phyloP scores from a whole-genome alignment of 2,113 vertebrate species.

The Chionis minor region DNA sequence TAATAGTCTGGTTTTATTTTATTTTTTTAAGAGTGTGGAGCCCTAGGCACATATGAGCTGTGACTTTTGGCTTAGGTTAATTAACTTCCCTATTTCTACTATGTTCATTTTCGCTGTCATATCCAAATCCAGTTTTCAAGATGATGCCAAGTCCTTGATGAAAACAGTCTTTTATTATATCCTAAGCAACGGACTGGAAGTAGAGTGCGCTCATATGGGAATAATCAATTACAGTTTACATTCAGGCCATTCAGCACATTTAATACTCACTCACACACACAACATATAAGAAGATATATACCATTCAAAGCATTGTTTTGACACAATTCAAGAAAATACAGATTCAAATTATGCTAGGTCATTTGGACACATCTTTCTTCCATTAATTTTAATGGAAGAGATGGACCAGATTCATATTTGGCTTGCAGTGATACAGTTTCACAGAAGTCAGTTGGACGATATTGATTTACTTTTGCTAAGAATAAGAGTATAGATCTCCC shows the following conservation, averaged over 20 bases:
- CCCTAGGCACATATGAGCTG: not conserved
- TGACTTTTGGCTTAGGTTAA: not conserved
- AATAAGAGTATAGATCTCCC: not conserved
- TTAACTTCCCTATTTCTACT: not conserved
- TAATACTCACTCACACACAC: not conserved
- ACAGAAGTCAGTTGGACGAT: not conserved
- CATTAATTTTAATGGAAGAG: conserved; percentile 36
- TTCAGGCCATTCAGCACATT: conserved; percentile 29
- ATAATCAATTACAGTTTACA: conserved; percentile 37
- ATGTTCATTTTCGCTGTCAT: not conserved
- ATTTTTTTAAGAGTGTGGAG: not conserved
- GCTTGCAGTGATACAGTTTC: not conserved
- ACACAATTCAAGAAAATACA: conserved; percentile 14
- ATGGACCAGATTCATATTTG: not conserved
- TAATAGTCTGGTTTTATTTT: not conserved
- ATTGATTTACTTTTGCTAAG: not conserved
- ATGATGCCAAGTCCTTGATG: not conserved
- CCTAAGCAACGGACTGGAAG: not conserved
- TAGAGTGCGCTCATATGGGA: not conserved
- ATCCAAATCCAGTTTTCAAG: not conserved
- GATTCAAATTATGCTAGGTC: not conserved
- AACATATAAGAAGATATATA: not conserved
- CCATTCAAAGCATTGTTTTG: conserved; percentile 39
- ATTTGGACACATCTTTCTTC: conserved; percentile 28
- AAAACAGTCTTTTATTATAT: not conserved